These are phyloP conservation scores for Meloe dianella DNA, from an alignment of 2,888 invertebrate species.

Conservation along the genomic window DNA sequence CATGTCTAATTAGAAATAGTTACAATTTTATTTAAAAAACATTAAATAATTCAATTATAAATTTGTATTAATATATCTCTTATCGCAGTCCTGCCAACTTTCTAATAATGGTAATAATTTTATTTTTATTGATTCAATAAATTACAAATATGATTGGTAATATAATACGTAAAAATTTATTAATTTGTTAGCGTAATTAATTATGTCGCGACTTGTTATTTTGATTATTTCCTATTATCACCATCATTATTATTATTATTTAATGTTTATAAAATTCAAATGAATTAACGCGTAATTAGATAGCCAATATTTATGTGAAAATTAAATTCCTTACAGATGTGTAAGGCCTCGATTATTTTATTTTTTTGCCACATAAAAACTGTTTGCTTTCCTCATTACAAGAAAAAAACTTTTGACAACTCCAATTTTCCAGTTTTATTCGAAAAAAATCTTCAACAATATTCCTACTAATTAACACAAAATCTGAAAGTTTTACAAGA, in stretches of 20 bases:
- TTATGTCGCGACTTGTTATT: neutral
- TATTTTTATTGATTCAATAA: neutral
- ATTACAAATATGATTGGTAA: neutral
- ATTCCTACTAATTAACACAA: neutral
- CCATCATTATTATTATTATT: neutral
- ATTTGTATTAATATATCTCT: too few species aligned
- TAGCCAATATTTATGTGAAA: neutral
- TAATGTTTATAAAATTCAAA: neutral
- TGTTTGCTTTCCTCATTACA: neutral
- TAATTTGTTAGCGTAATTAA: neutral
- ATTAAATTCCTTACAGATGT: neutral
- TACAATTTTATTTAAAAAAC: neutral
- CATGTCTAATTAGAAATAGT: constrained; percentile 27
- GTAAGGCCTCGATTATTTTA: neutral
- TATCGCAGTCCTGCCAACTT: neutral
- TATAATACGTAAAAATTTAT: neutral
- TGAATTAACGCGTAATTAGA: constrained; percentile 2
- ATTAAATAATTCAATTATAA: too few species aligned
- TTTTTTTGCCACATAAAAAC: neutral
- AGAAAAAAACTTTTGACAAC: neutral
- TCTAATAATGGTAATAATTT: neutral
- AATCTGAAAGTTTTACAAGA: neutral
- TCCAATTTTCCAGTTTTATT: neutral
- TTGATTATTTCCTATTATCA: neutral
- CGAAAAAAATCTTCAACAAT: neutral